phyloP scores from a whole-genome alignment of 2,888 invertebrate species.

The Oligia latruncula region DNA sequence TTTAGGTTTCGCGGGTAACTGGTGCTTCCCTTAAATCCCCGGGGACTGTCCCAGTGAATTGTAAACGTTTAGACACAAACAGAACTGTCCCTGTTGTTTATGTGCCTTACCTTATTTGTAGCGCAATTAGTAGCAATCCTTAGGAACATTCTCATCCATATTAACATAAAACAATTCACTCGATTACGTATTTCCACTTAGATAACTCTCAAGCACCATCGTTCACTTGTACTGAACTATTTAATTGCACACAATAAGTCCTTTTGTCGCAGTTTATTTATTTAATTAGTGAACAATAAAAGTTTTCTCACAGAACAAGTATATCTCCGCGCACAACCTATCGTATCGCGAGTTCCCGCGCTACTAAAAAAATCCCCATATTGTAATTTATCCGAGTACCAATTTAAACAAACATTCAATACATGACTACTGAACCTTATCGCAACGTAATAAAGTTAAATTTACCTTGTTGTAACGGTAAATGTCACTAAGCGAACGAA shows the following conservation, averaged over 20 bases:
- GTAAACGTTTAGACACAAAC: too few species aligned
- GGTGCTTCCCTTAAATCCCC: too few species aligned
- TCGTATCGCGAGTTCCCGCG: slow-evolving; percentile 80
- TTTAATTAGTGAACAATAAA: slow-evolving; percentile 9
- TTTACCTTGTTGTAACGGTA: slow-evolving; percentile 35
- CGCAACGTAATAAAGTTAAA: not conserved
- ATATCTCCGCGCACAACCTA: slow-evolving; percentile 47
- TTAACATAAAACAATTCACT: slow-evolving; percentile 23
- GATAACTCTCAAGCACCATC: slow-evolving; percentile 11
- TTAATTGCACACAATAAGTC: not conserved
- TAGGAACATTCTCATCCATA: slow-evolving; percentile 23
- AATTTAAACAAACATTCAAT: slow-evolving; percentile 22
- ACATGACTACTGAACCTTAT: slow-evolving; percentile 33
- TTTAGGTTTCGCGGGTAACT: too few species aligned
- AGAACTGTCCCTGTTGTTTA: not conserved
- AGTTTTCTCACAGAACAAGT: not conserved
- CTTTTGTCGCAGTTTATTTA: slow-evolving; percentile 1
- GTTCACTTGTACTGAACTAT: not conserved
- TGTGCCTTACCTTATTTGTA: slow-evolving; percentile 44
- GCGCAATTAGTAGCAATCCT: slow-evolving; percentile 35
- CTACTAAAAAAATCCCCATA: slow-evolving; percentile 70
- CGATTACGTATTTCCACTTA: slow-evolving; percentile 22
- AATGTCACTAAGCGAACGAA: slow-evolving; percentile 28
- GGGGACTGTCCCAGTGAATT: too few species aligned
- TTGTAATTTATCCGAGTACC: slow-evolving; percentile 46